These are phyloP conservation scores for Phyllostomus hastatus DNA, from an alignment of 2,113 vertebrate species.

Conservation along the genomic window DNA sequence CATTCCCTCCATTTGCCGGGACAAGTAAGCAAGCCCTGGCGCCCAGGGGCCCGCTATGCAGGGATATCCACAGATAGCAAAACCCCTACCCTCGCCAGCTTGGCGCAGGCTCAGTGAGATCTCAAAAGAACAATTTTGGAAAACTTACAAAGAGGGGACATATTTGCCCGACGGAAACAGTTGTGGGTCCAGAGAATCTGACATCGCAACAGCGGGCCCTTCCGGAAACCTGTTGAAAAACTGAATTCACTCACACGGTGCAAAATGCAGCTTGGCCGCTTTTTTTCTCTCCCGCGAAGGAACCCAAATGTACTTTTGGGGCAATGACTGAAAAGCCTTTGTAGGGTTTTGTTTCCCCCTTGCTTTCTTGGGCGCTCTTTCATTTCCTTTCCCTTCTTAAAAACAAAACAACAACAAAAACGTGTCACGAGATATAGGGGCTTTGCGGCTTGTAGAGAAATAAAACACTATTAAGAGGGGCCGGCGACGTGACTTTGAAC, in stretches of 20 bases:
- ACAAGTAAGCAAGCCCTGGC: background rate
- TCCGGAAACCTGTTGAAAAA: conserved; percentile 86
- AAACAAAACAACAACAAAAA: background rate
- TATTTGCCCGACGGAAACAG: background rate
- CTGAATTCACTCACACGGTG: conserved; percentile 44
- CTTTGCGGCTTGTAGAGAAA: conserved; percentile 87
- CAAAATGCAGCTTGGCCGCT: background rate
- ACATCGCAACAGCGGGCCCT: background rate
- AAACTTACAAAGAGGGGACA: conserved; percentile 57
- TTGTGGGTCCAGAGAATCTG: background rate
- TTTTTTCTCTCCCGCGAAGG: conserved; percentile 36
- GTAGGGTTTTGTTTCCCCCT: conserved; percentile 33
- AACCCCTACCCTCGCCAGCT: background rate
- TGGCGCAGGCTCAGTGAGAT: background rate
- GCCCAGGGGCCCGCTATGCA: background rate
- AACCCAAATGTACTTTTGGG: conserved; percentile 71
- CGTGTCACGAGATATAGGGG: conserved; percentile 76
- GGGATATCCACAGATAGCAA: background rate
- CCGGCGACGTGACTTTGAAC: conserved; percentile 98
- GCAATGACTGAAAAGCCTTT: conserved; percentile 75
- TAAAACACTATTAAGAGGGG: conserved; percentile 90
- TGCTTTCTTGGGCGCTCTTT: conserved; percentile 52
- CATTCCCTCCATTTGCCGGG: background rate
- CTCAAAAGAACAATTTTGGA: conserved; percentile 28
- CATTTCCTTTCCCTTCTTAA: conserved; percentile 49